Evolutionary conservation across 1,140 invertebrate genomes (phyloP).

Genomic region (Asbolus verrucosus): DNA sequence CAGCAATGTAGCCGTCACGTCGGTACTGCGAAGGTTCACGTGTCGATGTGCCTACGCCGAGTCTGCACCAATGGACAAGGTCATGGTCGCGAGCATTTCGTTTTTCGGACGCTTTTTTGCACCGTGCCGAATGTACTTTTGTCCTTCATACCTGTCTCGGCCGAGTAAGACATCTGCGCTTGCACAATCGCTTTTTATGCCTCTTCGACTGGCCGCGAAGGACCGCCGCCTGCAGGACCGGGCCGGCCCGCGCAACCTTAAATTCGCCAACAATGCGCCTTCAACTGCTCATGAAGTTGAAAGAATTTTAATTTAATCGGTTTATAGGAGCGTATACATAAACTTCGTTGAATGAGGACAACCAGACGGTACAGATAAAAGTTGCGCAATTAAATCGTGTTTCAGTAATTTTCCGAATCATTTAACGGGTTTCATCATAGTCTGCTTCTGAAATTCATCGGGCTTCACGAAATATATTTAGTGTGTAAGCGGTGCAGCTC

Average conservation of each 20-base stretch:
- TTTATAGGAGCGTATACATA: conserved; percentile 23
- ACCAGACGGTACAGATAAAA: conserved; percentile 35
- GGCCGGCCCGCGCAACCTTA: background rate
- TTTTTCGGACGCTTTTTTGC: conserved; percentile 15
- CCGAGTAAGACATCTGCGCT: conserved; percentile 16
- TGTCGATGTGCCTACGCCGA: conserved; percentile 37
- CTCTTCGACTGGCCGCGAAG: background rate
- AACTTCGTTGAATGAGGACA: conserved; percentile 38
- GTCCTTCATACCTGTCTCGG: conserved; percentile 36
- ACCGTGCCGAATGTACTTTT: conserved; percentile 14
- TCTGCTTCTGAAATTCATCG: conserved; percentile 4
- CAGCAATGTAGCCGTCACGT: conserved; percentile 42
- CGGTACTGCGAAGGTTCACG: background rate
- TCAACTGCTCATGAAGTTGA: conserved; percentile 13
- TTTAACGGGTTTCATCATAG: conserved; percentile 38
- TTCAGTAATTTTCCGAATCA: conserved; percentile 43
- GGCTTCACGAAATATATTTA: conserved; percentile 20
- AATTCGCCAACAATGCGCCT: background rate
- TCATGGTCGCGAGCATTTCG: conserved; percentile 37
- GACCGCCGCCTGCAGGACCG: background rate
- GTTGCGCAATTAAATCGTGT: conserved; percentile 42
- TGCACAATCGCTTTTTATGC: conserved; percentile 2
- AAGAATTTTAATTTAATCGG: conserved; percentile 39
- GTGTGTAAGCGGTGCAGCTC: conserved; percentile 7
- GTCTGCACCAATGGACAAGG: conserved; percentile 43